A percentile compares a stretch with the other conserved stretches of the same genome.
Conservation (phyloP, 2,888 invertebrate species). For the Zygaena filipendulae region DNA sequence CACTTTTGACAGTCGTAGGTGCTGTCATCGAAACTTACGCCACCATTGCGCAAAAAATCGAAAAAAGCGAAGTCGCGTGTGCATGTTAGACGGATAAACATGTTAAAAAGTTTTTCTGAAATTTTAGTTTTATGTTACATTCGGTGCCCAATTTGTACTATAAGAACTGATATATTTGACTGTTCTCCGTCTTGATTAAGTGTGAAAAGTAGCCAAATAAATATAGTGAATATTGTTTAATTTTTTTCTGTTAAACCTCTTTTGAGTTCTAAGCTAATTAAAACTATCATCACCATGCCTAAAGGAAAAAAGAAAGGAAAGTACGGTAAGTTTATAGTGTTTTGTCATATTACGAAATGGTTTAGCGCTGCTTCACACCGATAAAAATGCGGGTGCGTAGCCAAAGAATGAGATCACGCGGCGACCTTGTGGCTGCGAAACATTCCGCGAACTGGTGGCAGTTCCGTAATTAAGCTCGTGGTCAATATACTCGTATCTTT, state of each 20-base stretch:
- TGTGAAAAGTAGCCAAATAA: conserved; percentile 52
- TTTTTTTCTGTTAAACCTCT: conserved; percentile 53
- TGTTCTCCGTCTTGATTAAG: conserved; percentile 84
- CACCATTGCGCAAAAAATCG: conserved; percentile 57
- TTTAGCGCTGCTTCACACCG: conserved; percentile 4
- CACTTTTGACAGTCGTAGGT: too few species aligned
- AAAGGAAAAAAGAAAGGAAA: conserved; percentile 82
- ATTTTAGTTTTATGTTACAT: conserved; percentile 77
- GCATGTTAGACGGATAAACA: conserved; percentile 69
- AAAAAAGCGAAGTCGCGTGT: conserved; percentile 54
- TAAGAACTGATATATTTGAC: conserved; percentile 78
- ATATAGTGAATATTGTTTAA: conserved; percentile 65
- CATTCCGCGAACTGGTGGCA: conserved; percentile 27
- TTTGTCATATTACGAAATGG: too few species aligned
- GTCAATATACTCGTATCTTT: too few species aligned
- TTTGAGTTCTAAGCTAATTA: conserved; percentile 29
- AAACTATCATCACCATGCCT: conserved; percentile 71
- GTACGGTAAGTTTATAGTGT: conserved; percentile 66
- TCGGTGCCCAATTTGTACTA: conserved; percentile 76
- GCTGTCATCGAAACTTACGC: conserved; percentile 23
- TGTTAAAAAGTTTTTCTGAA: conserved; percentile 80
- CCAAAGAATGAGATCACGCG: conserved; percentile 57
- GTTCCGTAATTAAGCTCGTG: too few species aligned
- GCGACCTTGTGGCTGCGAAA: conserved; percentile 51
- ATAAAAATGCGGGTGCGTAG: conserved; percentile 29